A percentile compares a stretch with the other conserved stretches of the same genome.
Evolutionary conservation across 1,140 invertebrate species (phyloP).

Genomic region (Bactericera cockerelli): DNA sequence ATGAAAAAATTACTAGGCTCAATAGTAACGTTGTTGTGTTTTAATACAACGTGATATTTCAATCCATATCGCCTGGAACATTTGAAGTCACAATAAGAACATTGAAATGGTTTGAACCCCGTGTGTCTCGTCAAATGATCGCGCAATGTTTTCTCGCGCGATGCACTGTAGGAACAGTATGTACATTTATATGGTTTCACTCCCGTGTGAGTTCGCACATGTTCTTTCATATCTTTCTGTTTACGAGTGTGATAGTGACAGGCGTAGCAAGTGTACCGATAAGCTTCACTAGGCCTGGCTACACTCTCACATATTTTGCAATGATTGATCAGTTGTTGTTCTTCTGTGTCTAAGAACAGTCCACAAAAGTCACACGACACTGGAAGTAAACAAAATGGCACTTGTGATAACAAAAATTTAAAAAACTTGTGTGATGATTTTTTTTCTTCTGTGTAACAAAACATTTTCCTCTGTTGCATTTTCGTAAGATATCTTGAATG

Average conservation of each 20-base stretch:
- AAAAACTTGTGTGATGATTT: too few species aligned
- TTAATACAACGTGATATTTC: slow-evolving; percentile 4
- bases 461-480: too few species aligned
- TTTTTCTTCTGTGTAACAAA: too few species aligned
- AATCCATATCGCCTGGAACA: background rate
- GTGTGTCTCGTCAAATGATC: slow-evolving; percentile 39
- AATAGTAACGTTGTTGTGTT: background rate
- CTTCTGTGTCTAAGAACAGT: background rate
- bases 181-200: slow-evolving; percentile 14
- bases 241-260: background rate
- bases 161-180: slow-evolving; percentile 12
- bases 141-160: slow-evolving; percentile 41
- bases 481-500: too few species aligned
- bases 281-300: background rate
- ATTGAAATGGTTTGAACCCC: slow-evolving; percentile 18
- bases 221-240: slow-evolving; percentile 10
- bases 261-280: background rate
- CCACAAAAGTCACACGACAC: background rate
- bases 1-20: background rate
- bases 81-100: slow-evolving; percentile 34
- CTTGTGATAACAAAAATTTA: background rate
- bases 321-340: background rate
- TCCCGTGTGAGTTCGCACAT: slow-evolving; percentile 14
- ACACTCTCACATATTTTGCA: slow-evolving; percentile 4
- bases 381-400: background rate